Percentiles rank a stretch among this genome's conserved stretches.
These are phyloP conservation scores for Chrysemys picta DNA, from an alignment of 2,113 vertebrate species.

Conservation along the genomic window DNA sequence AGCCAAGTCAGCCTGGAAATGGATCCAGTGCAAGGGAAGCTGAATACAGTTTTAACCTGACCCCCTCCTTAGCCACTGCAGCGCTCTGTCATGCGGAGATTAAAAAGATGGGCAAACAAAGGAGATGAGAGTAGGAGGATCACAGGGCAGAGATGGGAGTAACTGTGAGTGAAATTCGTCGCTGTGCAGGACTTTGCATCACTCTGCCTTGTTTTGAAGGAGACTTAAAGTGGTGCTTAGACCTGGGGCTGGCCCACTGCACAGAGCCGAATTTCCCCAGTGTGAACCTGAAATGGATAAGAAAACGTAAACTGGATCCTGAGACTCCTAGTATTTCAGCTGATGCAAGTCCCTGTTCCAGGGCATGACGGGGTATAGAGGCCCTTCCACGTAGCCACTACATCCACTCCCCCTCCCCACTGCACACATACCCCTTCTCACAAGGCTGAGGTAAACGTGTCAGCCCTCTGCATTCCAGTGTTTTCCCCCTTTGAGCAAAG, in stretches of 20 bases:
- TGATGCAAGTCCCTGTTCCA: neutral
- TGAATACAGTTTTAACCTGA: rapidly evolving
- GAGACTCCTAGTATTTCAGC: neutral
- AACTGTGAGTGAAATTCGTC: neutral
- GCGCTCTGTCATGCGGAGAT: rapidly evolving
- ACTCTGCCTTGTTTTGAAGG: neutral
- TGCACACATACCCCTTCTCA: too few relatives aligned
- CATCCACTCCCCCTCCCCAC: too few relatives aligned
- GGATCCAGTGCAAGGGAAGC: neutral
- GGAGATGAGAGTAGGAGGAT: rapidly evolving
- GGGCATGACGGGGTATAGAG: neutral
- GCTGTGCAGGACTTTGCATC: neutral
- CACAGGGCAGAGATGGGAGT: neutral
- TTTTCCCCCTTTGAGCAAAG: neutral
- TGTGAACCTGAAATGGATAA: neutral
- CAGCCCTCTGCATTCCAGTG: neutral
- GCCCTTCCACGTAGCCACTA: neutral
- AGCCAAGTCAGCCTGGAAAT: neutral
- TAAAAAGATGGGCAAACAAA: neutral
- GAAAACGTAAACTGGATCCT: rapidly evolving
- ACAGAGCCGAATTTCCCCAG: neutral
- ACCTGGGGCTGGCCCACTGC: neutral
- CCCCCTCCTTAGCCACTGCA: rapidly evolving
- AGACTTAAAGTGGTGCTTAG: neutral
- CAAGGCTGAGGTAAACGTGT: neutral